A percentile compares a stretch with the other conserved stretches of the same genome.
Conservation (phyloP, 1,140 invertebrate species). For the Tribolium madens region DNA sequence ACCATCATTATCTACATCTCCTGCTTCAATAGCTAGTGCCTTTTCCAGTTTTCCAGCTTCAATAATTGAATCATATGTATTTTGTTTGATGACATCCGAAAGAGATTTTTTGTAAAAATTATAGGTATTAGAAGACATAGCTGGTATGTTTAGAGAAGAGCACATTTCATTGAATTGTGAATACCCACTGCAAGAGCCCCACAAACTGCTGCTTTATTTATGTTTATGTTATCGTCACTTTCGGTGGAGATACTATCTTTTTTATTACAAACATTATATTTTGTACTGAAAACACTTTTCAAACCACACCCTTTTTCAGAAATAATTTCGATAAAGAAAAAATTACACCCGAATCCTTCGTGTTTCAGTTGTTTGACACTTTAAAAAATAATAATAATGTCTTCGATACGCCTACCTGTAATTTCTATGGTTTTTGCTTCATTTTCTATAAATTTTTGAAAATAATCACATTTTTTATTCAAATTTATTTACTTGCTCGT, state of each 20-base stretch:
- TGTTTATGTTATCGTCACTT: neutral
- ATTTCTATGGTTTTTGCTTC: too few species aligned
- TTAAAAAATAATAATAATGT: too few species aligned
- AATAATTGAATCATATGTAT: neutral
- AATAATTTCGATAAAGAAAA: too few species aligned
- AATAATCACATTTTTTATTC: too few species aligned
- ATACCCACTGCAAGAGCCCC: too few species aligned
- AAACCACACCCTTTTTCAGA: too few species aligned
- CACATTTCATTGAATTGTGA: neutral
- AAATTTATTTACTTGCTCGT: too few species aligned
- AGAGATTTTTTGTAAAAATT: neutral
- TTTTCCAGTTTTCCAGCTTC: constrained; percentile 50
- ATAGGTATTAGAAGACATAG: neutral
- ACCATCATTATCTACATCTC: constrained; percentile 49
- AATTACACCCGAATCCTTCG: too few species aligned
- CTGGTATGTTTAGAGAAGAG: neutral
- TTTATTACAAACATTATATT: neutral
- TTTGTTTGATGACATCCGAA: constrained; percentile 5
- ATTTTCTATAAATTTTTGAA: too few species aligned
- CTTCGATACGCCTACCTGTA: too few species aligned
- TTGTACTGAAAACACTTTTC: neutral
- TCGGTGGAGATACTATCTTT: neutral
- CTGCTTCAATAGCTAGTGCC: constrained; percentile 45
- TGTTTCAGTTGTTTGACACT: too few species aligned
- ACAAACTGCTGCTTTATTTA: neutral